Base-by-base conservation (phyloP, 2,797 vertebrate genomes). In the Anguilla pacifica region DNA sequence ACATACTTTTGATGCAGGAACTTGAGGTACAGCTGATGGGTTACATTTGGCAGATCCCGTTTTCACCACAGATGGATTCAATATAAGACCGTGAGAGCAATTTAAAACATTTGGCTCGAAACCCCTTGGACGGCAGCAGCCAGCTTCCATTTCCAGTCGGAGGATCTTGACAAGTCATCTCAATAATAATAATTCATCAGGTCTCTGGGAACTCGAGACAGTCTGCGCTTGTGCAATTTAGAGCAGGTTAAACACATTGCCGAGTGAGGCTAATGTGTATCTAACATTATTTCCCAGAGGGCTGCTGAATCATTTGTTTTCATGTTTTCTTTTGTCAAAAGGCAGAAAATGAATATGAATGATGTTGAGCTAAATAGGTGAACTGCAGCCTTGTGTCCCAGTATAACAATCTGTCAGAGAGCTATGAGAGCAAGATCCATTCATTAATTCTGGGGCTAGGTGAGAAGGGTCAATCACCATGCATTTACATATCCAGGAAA, bases 161-260 rank as follows among this genome's bases (percentile, higher is more conserved):
- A 64, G 83, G 92, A 86, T 91, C 86, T 90, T 93, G 93, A 95
- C 93, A 95, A 92, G 93, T 93, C 67, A 91, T 95, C 92, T 95
- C 92, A 90, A 90, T 94, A 94, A 94, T 93, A 90, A 86, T 87
- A 91, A 93, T 94, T 94, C 92, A 90, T 94, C 91, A 86, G 89
- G 89, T 90, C 83, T 90, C 79, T 89, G 86, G 89, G 86, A 92
- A 87, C 90, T 88, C 91, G 88, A 86, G 87, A 77, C 84, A 87
- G 59, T 85, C 74, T 87, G 59, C 61, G 88, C 82, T 87, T 88
- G 89, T 84, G 91, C 91, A 90, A 92, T 87, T 88, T 91, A 83
- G 91, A 91, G 92, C 90, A 92, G 93, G 92, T 92, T 89, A 91
- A 94, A 91, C 90, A 92, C 90, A 88, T 89, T 86, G 85, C 74